These are phyloP conservation scores for Scolopax mira DNA, from an alignment of 2,113 vertebrate species.

Conservation along the genomic window DNA sequence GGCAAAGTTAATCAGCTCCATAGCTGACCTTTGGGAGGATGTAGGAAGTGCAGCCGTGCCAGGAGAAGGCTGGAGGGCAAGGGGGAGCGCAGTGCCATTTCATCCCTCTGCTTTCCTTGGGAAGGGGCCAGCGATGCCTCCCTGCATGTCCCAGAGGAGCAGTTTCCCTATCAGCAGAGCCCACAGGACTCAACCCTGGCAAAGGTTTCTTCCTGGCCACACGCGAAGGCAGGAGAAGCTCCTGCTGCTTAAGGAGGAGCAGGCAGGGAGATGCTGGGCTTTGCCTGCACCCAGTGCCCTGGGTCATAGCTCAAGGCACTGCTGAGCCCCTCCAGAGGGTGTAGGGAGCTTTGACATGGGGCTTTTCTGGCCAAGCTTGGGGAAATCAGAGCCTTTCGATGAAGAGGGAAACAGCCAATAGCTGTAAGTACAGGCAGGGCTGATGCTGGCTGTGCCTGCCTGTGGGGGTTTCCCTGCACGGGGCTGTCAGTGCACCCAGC, in stretches of 20 bases:
- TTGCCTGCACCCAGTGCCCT: accelerated
- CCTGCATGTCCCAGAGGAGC: background rate
- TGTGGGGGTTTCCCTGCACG: accelerated
- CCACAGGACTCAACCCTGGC: background rate
- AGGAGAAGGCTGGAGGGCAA: background rate
- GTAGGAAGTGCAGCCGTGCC: accelerated
- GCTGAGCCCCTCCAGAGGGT: background rate
- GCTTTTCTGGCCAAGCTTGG: background rate
- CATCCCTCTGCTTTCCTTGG: background rate
- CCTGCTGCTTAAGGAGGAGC: background rate
- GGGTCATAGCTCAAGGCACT: accelerated
- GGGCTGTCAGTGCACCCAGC: background rate
- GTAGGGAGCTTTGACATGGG: background rate
- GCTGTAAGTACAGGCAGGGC: background rate
- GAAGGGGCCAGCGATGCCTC: background rate
- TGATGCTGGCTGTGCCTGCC: background rate
- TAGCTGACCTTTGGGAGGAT: background rate
- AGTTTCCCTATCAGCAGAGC: accelerated
- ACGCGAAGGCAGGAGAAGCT: background rate
- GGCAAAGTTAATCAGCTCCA: background rate
- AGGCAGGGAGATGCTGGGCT: background rate
- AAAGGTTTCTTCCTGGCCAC: background rate
- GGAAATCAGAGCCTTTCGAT: background rate
- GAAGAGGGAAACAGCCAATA: background rate
- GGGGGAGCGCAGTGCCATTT: background rate